Evolutionary conservation across 2,888 invertebrate species (phyloP).

Genomic region (Argyresthia albistria): DNA sequence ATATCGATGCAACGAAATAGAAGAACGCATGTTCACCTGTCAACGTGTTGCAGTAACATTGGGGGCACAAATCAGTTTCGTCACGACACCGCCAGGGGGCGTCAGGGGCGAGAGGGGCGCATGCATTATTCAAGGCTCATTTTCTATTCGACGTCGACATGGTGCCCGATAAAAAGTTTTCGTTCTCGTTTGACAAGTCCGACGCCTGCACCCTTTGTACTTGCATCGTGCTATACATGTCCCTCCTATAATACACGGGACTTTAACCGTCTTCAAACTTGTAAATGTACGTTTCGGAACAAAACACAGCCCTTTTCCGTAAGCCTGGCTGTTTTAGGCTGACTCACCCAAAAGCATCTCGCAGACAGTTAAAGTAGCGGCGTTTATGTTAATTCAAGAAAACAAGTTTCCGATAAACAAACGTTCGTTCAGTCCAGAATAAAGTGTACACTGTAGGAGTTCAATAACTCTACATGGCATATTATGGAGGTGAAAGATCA

Average conservation of each 20-base stretch:
- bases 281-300: not conserved
- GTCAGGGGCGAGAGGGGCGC: slow-evolving; percentile 30
- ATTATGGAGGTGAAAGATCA: slow-evolving; percentile 31
- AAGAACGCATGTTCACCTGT: slow-evolving; percentile 1
- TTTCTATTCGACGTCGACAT: slow-evolving; percentile 66
- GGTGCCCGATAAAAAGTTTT: slow-evolving; percentile 68
- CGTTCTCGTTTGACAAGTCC: slow-evolving; percentile 68
- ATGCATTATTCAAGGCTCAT: slow-evolving; percentile 70
- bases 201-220: slow-evolving; percentile 68
- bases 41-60: slow-evolving; percentile 15
- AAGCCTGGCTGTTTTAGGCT: too few species aligned
- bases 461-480: slow-evolving; percentile 2
- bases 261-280: not conserved
- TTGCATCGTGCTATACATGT: slow-evolving; percentile 37
- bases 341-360: too few species aligned
- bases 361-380: too few species aligned
- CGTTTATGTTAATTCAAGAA: too few species aligned
- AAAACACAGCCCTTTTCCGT: too few species aligned
- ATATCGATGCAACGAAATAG: too few species aligned
- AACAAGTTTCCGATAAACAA: not conserved
- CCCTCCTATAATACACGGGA: not conserved
- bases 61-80: slow-evolving; percentile 49
- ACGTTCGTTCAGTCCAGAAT: not conserved
- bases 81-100: slow-evolving; percentile 19
- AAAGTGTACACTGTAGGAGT: slow-evolving; percentile 3